Evolutionary conservation across 2,888 invertebrate genomes (phyloP).

Genomic region (Apamea crenata): DNA sequence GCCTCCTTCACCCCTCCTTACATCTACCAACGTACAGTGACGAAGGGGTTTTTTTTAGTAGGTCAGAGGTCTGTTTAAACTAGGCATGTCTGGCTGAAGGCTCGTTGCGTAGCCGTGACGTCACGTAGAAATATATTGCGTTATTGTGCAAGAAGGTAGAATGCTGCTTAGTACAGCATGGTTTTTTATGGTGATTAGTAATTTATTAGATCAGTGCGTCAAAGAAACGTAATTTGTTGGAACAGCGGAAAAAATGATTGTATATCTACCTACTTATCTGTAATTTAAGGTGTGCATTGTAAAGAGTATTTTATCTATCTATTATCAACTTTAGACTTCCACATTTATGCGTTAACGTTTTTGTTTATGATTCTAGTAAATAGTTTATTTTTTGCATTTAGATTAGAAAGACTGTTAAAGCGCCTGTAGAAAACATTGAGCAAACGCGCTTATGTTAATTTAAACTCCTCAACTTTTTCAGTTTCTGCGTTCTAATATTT

Average conservation of each 20-base stretch:
- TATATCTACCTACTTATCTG: no score
- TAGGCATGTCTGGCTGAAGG: slow-evolving; percentile 67
- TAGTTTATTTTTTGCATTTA: no score
- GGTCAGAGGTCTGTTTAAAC: slow-evolving; percentile 62
- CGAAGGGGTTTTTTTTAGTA: slow-evolving; percentile 38
- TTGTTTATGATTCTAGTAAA: not conserved
- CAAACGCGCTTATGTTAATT: not conserved
- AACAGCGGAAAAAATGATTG: no score
- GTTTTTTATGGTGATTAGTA: slow-evolving; percentile 5
- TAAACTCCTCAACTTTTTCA: not conserved
- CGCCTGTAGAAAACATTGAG: not conserved
- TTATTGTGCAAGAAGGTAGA: slow-evolving; percentile 50
- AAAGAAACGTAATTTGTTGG: not conserved
- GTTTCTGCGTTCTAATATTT: not conserved
- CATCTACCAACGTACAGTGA: slow-evolving; percentile 2
- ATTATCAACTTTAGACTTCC: not conserved
- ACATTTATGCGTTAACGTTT: not conserved
- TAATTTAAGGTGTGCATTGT: not conserved
- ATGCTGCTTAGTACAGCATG: slow-evolving; percentile 25
- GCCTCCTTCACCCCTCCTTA: slow-evolving; percentile 57
- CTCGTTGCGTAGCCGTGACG: slow-evolving; percentile 65
- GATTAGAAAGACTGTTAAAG: not conserved
- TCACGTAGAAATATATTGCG: slow-evolving; percentile 53
- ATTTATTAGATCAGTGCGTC: slow-evolving; percentile 13
- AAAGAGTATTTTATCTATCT: not conserved